Percentiles rank a stretch among this genome's conserved stretches.
Conservation (phyloP, 2,888 invertebrate genomes). For the Thecophora atra region DNA sequence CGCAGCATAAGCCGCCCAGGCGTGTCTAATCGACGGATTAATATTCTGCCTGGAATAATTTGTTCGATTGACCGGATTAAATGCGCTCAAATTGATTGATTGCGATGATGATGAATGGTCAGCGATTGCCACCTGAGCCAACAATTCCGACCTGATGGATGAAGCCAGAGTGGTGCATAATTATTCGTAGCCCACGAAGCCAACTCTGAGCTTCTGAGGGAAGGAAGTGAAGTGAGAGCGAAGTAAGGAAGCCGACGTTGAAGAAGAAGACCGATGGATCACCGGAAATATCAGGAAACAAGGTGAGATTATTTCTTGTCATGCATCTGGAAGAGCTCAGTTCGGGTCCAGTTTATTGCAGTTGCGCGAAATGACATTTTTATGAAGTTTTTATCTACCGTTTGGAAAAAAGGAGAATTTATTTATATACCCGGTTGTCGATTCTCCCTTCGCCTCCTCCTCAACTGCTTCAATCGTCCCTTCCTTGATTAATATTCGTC, state of each 20-base stretch:
- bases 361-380: too few relatives aligned
- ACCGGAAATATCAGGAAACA: neutral
- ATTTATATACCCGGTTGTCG: neutral
- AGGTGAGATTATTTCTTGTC: too few relatives aligned
- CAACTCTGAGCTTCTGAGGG: slow-evolving; percentile 12
- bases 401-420: too few relatives aligned
- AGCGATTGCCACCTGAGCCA: slow-evolving; percentile 38
- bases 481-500: neutral
- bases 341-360: too few relatives aligned
- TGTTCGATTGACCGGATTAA: slow-evolving; percentile 56
- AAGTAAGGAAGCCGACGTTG: neutral
- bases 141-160: neutral
- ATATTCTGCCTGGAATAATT: slow-evolving; percentile 47
- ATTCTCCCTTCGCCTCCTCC: neutral
- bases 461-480: neutral
- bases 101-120: slow-evolving; percentile 61
- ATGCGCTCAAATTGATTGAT: slow-evolving; percentile 62
- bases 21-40: slow-evolving; percentile 60
- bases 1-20: neutral
- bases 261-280: neutral
- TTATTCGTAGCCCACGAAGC: slow-evolving; percentile 54
- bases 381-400: too few relatives aligned
- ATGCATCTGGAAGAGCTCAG: too few relatives aligned
- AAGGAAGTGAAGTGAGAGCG: neutral
- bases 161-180: slow-evolving; percentile 46